Evolutionary conservation across 2,113 vertebrate genomes (phyloP), one percentile per base, ranked within the genome.

Genomic region (Scartelaos histophorus): DNA sequence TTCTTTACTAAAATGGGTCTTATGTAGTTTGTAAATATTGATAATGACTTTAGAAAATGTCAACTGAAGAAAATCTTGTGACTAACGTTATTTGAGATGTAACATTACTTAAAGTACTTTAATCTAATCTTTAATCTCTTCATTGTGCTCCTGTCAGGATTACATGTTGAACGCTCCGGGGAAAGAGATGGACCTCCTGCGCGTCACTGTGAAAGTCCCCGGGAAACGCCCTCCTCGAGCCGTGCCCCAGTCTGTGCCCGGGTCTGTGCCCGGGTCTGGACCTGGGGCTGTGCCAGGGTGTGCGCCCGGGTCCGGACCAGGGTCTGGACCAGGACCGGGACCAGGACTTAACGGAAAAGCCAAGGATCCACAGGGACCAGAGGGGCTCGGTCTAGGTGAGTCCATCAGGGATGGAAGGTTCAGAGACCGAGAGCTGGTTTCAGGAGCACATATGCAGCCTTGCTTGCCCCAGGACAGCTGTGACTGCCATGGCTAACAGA

Each of bases 151-250:
- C 3, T 76, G 79, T 66, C 84, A 94, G 97, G 97, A 97, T 70
- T 98, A 98, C 88, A 95, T 96, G 91, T 94, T 98, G 82, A 97
- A 96, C 66, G 93, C 94, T 3, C 97, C 97, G 0, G 96, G 97
- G 19, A 99, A 98, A 89, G 97, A 97, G 91, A 98, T 99, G 94
- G 96, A 97, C 60, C 91, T 98, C 29, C 90, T 97, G 38, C 92
- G 96, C 3, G 98, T 98, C 79, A 98, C 97, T 0, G 97, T 99
- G 60, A 99, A 99, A 84, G 97, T 99, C 66, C 97, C 97, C 0
- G 97, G 97, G 17, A 98, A 98, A 85, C 92, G 97, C 0, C 96
- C 97, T 0, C 97, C 96, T 0, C 93, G 96, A 0, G 97, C 97
- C 46, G 93, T 95, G 69, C 95, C 96, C 0, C 83, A 96, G 67